Evolutionary conservation across 2,888 invertebrate species (phyloP).

Genomic region (Oscheius sp.): DNA sequence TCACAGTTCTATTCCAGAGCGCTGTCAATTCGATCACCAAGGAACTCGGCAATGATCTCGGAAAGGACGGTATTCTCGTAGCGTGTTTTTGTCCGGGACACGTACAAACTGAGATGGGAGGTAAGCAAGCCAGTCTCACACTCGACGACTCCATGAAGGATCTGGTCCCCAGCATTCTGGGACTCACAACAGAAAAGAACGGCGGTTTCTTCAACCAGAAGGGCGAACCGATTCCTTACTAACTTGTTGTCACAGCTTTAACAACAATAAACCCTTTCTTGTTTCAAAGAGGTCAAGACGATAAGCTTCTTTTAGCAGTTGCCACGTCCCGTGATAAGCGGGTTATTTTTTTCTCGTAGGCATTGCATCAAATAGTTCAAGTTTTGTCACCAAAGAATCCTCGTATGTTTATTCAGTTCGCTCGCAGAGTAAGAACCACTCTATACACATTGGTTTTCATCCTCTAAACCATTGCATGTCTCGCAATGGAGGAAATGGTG

Average conservation of each 20-base stretch:
- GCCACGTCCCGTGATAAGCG: too few relatives aligned
- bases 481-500: too few relatives aligned
- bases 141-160: slow-evolving; percentile 18
- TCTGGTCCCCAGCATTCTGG: slow-evolving; percentile 12
- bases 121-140: slow-evolving; percentile 12
- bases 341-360: too few relatives aligned
- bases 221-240: slow-evolving; percentile 26
- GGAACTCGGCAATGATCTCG: slow-evolving; percentile 21
- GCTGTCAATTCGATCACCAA: neutral
- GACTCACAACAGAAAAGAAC: slow-evolving; percentile 13
- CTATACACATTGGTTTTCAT: too few relatives aligned
- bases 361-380: too few relatives aligned
- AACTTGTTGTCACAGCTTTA: neutral
- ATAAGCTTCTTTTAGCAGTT: too few relatives aligned
- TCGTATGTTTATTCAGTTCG: too few relatives aligned
- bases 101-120: slow-evolving; percentile 27
- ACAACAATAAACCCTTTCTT: too few relatives aligned
- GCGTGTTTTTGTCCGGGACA: slow-evolving; percentile 32
- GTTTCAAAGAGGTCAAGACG: too few relatives aligned
- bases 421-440: too few relatives aligned
- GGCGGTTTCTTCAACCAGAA: slow-evolving; percentile 32
- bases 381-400: too few relatives aligned
- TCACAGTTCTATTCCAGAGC: neutral
- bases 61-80: slow-evolving; percentile 24
- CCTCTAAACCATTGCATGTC: too few relatives aligned